Base-by-base conservation (phyloP, 2,888 invertebrate genomes). In the Pristionchus japonicus region DNA sequence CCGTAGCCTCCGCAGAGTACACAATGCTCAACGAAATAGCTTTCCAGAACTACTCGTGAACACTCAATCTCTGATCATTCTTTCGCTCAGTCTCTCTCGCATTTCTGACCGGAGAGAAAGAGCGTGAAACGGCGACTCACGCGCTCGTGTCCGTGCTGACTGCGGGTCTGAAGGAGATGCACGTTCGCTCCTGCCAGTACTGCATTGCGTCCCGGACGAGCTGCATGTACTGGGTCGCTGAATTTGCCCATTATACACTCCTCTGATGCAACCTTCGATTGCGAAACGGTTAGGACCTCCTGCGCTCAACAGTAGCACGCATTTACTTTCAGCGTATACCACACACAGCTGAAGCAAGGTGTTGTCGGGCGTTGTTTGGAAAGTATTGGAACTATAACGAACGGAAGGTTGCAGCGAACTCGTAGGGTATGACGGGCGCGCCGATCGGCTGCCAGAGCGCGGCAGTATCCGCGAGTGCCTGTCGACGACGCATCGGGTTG, bases 121-220 rank as follows among this genome's bases (percentile, higher is more conserved):
- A n/a, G n/a, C n/a, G n/a, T n/a, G 23, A 23, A 57, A 52, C 3
- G 52, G 17, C 3, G 20, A 52, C 82, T 6, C 9, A 82, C 82
- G 82, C 82, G 82, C 82, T 82, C 20, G 27, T 82, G 20, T 82
- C 82, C 17, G 82, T 15, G 1, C 31, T 0, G n/a, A 52, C 34
- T 1, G 84, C 61, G 7, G 20, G 40, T 64, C 47, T 57, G 84
- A 61, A 84, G 34, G 37, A 61, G 37, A 40, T 40, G 61, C 84
- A 84, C 15, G 84, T 84, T 43, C 84, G 23, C 37, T 57, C 15
- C 61, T 84, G 61, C 84, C 84, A 84, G 84, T 61, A 84, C 0
- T 23, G 6, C 1, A 84, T 84, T 20, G 82, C 82, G n/a, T 49
- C 52, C 3, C 31, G 15, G 52, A 82, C 52, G n/a, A 52, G 34